phyloP scores from a whole-genome alignment of 2,888 invertebrate species.

The Ephialtes manifestator region DNA sequence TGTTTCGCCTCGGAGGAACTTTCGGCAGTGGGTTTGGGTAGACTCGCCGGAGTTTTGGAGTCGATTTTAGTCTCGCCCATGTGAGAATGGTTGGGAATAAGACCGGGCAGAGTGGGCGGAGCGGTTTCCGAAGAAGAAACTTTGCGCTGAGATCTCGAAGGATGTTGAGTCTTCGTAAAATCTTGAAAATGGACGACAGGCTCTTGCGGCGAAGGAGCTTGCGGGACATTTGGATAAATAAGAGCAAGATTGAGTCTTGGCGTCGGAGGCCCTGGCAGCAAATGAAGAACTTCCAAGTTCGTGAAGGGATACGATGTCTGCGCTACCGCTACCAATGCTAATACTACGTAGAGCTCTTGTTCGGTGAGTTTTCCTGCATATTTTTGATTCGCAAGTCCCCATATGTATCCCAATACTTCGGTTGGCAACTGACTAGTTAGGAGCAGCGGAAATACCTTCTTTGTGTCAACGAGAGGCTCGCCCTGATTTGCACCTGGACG shows the following conservation, averaged over 20 bases:
- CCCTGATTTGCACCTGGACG: conserved; percentile 76
- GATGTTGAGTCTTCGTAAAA: conserved; percentile 64
- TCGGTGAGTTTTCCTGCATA: conserved; percentile 86
- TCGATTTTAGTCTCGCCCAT: conserved; percentile 63
- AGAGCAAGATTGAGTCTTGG: conserved; percentile 83
- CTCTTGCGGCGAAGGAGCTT: conserved; percentile 56
- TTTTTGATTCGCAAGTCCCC: conserved; percentile 86
- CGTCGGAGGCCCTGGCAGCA: conserved; percentile 82
- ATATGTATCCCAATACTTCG: conserved; percentile 86
- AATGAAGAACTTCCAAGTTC: conserved; percentile 82
- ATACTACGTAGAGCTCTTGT: conserved; percentile 85
- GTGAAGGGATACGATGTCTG: conserved; percentile 85
- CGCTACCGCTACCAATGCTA: conserved; percentile 86
- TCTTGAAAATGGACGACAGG: conserved; percentile 72
- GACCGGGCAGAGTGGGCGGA: conserved; percentile 53
- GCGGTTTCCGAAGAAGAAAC: conserved; percentile 34
- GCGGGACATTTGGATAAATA: conserved; percentile 54
- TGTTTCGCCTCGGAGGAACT: neutral
- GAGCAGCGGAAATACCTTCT: conserved; percentile 85
- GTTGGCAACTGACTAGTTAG: conserved; percentile 86
- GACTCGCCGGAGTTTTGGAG: conserved; percentile 22
- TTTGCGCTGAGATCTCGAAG: conserved; percentile 66
- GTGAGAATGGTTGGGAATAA: conserved; percentile 60
- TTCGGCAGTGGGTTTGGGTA: neutral
- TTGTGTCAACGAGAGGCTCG: conserved; percentile 84